Base-by-base conservation (phyloP, 2,113 vertebrate genomes). In the Mohoua ochrocephala region DNA sequence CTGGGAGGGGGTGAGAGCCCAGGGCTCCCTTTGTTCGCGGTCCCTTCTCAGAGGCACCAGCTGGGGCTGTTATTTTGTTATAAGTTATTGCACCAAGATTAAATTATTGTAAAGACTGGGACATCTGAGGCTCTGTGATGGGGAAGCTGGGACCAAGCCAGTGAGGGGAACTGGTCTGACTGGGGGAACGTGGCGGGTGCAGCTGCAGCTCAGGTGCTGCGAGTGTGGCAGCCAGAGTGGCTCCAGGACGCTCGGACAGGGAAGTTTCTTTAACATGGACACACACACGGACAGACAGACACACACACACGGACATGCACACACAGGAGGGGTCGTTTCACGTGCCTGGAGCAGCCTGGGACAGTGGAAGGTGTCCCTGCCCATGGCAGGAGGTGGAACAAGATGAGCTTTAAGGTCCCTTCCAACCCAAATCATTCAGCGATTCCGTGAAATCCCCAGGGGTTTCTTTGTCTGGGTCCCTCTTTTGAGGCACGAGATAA, bases 1-100 rank as follows among this genome's bases (percentile, higher is more conserved):
- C 23, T 47, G 81, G 28, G n/a, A 41, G 30, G 20, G 18, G 60
- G 9, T 4, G 1, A 15, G 61, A 67, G 52, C 65, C 44, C 44
- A 5, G 35, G 44, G 35, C 15, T 7, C 28, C 54, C 65, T 35
- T 11, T 24, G 20, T 1, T 52, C 6, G 11, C 35, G 64, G n/a
- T n/a, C 23, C 19, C 35, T n/a, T 18, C 35, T 28, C 39, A 42
- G 19, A 42, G 35, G 24, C 65, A 42, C 65, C 79, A 59, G 30
- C 65, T 70, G 6, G 0, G 15, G 65, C 15, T 41, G 0, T 19
- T 7, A 2, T 9, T 82, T 23, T n/a, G 53, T 28, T 41, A 39
- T 8, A 13, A 8, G 3, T 69, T 30, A 52, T 24, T 52, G 54
- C 45, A 52, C 26, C 37, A 20, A 60, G 24, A 24, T 42, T 15